Percentiles rank a stretch among this genome's conserved stretches.
phyloP scores from a whole-genome alignment of 2,888 invertebrate species.

The Actias luna region DNA sequence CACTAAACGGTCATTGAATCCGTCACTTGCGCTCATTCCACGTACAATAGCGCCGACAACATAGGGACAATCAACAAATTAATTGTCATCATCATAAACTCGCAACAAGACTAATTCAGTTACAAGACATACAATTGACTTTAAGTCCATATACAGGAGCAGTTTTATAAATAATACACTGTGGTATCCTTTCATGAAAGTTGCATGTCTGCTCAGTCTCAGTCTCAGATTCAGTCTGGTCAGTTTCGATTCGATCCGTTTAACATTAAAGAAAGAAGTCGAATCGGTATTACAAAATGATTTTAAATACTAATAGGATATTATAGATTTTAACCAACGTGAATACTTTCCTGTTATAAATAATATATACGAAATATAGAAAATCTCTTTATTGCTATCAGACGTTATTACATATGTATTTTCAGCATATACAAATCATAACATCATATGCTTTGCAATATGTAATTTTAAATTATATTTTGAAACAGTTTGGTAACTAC shows the following conservation, averaged over 20 bases:
- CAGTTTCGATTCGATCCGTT: constrained; percentile 35
- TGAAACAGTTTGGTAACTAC: not conserved
- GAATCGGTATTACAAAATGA: constrained; percentile 22
- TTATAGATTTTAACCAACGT: not conserved
- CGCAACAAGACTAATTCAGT: constrained; percentile 31
- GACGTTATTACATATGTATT: not conserved
- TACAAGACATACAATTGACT: constrained; percentile 14
- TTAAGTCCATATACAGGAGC: constrained; percentile 1
- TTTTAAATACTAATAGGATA: constrained; percentile 14
- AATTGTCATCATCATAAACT: constrained; percentile 37
- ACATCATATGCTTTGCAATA: not conserved
- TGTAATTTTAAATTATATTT: not conserved
- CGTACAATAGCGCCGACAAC: constrained; percentile 32
- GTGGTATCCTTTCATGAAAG: constrained; percentile 18
- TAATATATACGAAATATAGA: not conserved
- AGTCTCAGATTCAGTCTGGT: no score
- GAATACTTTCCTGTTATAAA: not conserved
- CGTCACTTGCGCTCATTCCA: constrained; percentile 37
- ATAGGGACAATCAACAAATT: constrained; percentile 35
- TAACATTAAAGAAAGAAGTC: constrained; percentile 27
- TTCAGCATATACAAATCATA: not conserved
- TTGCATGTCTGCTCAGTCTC: constrained; percentile 28
- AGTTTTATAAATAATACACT: constrained; percentile 8
- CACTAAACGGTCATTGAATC: constrained; percentile 48
- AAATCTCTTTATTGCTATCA: not conserved